These are phyloP conservation scores for Conger conger DNA, from an alignment of 2,113 vertebrate species.

Conservation along the genomic window DNA sequence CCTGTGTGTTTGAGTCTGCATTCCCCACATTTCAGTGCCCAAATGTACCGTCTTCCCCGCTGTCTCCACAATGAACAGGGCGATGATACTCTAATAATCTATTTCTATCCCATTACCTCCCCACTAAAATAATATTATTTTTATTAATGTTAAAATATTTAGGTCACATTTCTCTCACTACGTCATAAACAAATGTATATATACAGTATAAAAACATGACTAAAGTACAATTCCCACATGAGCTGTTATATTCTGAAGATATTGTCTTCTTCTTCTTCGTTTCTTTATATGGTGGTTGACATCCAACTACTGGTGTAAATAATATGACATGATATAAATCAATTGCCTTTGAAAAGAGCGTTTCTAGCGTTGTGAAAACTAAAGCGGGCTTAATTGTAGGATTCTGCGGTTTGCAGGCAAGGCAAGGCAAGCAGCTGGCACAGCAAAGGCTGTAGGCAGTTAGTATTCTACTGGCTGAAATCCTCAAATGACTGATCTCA, in stretches of 20 bases:
- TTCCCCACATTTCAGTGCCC: neutral
- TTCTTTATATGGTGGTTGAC: too few species aligned
- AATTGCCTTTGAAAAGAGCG: neutral
- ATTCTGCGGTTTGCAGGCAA: neutral
- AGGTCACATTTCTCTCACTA: too few species aligned
- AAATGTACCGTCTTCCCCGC: neutral
- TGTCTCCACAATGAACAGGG: neutral
- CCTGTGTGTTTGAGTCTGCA: neutral
- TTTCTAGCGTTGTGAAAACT: neutral
- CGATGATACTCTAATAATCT: neutral
- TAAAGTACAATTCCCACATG: too few species aligned
- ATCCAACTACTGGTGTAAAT: too few species aligned
- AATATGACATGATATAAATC: neutral
- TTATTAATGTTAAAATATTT: neutral
- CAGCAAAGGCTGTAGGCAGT: neutral
- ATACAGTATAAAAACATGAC: too few species aligned
- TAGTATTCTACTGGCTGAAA: neutral
- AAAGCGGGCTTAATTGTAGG: neutral
- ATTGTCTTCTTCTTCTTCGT: too few species aligned
- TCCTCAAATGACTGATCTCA: neutral
- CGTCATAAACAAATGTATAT: too few species aligned
- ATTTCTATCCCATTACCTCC: neutral
- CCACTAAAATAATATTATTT: neutral
- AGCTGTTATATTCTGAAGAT: too few species aligned
- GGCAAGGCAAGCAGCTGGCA: neutral